Conservation (phyloP, 2,888 invertebrate species). For the Epiblema foenella region DNA sequence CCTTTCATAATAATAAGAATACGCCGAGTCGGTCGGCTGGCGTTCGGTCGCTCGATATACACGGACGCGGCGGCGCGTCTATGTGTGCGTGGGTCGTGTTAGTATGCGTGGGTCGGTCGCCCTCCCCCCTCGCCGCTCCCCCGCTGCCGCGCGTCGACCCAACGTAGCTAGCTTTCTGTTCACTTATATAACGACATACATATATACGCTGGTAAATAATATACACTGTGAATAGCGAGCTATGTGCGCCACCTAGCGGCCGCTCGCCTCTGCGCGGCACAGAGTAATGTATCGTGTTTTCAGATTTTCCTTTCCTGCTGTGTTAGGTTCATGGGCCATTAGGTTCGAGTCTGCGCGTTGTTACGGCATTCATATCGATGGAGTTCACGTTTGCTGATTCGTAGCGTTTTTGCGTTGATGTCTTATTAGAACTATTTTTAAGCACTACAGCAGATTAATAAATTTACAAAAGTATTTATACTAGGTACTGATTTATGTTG, state of each 20-base stretch:
- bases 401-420: constrained; percentile 46
- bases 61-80: constrained; percentile 63
- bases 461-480: not conserved
- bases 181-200: constrained; percentile 82
- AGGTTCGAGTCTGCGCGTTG: constrained; percentile 50
- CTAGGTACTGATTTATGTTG: constrained; percentile 13
- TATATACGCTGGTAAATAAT: constrained; percentile 81
- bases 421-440: constrained; percentile 30
- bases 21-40: constrained; percentile 83
- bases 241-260: constrained; percentile 84
- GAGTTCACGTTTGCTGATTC: constrained; percentile 8
- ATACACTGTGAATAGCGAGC: constrained; percentile 80
- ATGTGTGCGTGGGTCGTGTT: constrained; percentile 58
- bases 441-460: constrained; percentile 13
- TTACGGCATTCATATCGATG: constrained; percentile 38
- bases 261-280: constrained; percentile 64
- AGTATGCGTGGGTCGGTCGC: constrained; percentile 56
- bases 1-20: constrained; percentile 87
- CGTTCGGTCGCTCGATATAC: constrained; percentile 80
- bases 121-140: constrained; percentile 51
- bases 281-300: constrained; percentile 67
- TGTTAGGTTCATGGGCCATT: constrained; percentile 63
- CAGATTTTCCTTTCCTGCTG: constrained; percentile 67
- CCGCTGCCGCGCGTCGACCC: constrained; percentile 54
- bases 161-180: constrained; percentile 84